A percentile compares a stretch with the other conserved stretches of the same genome.
Evolutionary conservation across 2,113 vertebrate genomes (phyloP).

Genomic region (Leptobrachium leishanense): DNA sequence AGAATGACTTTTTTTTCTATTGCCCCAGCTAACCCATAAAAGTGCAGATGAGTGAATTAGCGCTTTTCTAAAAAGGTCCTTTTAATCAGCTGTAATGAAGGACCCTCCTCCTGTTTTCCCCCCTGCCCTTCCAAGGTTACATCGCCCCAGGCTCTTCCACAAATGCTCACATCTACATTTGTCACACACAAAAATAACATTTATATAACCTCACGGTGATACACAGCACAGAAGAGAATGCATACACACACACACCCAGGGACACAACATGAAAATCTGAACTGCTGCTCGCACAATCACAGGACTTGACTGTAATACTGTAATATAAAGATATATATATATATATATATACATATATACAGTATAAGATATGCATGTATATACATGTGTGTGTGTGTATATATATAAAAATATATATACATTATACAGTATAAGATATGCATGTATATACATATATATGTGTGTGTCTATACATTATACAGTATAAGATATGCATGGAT

Average conservation of each 20-base stretch:
- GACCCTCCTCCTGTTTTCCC: slow-evolving; percentile 54
- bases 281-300: no score
- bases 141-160: slow-evolving; percentile 61
- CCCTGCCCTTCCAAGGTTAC: slow-evolving; percentile 63
- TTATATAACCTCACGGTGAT: slow-evolving; percentile 64
- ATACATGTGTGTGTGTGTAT: neutral
- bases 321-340: no score
- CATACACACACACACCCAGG: neutral
- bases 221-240: slow-evolving; percentile 26
- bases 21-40: slow-evolving; percentile 63
- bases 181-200: slow-evolving; percentile 61
- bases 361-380: no score
- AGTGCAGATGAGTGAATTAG: slow-evolving; percentile 66
- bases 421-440: no score
- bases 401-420: neutral
- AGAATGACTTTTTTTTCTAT: slow-evolving; percentile 42
- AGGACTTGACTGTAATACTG: no score
- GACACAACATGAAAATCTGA: neutral
- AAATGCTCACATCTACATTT: slow-evolving; percentile 67
- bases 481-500: neutral
- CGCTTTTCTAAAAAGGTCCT: slow-evolving; percentile 65
- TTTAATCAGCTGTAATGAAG: slow-evolving; percentile 66
- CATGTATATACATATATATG: neutral
- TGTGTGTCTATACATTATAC: neutral
- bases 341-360: no score